A percentile compares a stretch with the other conserved stretches of the same genome.
These are phyloP conservation scores for Fringilla coelebs DNA, from an alignment of 2,797 vertebrate genomes.

Conservation along the genomic window DNA sequence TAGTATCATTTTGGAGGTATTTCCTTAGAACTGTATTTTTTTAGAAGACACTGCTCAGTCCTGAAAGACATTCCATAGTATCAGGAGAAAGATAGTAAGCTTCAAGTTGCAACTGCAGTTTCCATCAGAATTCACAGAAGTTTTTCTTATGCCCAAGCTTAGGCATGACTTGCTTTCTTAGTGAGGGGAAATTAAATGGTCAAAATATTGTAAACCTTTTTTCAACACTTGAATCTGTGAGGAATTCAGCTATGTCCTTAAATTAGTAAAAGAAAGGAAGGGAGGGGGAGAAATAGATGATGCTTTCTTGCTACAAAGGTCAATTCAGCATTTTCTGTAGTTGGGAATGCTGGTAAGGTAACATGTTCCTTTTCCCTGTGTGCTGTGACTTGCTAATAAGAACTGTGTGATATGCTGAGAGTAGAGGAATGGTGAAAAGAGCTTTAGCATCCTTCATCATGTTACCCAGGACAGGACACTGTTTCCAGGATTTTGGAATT, in stretches of 20 bases:
- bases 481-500: neutral
- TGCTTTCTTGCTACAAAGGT: neutral
- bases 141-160: neutral
- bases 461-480: neutral
- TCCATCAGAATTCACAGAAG: neutral
- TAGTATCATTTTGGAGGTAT: neutral
- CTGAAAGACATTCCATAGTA: neutral
- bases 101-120: neutral
- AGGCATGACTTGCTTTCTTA: neutral
- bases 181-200: neutral
- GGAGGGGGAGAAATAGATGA: rapidly evolving
- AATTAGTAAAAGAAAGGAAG: neutral
- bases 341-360: neutral
- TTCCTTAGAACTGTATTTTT: neutral
- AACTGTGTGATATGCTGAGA: neutral
- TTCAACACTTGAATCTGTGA: neutral
- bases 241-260: neutral
- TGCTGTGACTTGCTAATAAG: neutral
- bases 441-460: neutral
- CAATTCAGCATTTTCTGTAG: neutral
- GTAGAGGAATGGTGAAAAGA: neutral
- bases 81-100: neutral
- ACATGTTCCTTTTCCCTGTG: neutral
- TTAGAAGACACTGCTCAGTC: neutral
- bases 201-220: neutral